Base-by-base conservation (phyloP, 2,888 invertebrate species). In the Troides oblongomaculatus region DNA sequence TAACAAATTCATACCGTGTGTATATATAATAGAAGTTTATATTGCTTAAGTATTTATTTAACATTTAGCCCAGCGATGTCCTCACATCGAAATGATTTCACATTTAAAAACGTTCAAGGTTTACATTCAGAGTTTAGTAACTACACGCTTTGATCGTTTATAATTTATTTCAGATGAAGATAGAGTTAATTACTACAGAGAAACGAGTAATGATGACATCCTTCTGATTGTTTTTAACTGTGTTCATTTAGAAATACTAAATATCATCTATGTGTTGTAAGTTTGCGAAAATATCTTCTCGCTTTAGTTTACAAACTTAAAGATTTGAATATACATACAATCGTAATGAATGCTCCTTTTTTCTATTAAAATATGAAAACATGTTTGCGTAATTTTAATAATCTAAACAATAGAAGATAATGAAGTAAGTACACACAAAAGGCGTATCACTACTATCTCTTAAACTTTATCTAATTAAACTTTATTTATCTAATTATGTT, bases 11-110 rank as follows among this genome's bases (percentile, higher is more conserved):
- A 1, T 10, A 39, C 39, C 39, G 39, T 39, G 39, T 8, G 39
- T 39, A 53, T 30, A 30, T 53, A 17, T 18, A 53, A 18, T 14
- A 18, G 18, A 2, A 64, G 39, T 39, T 59, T 1, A 58, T 59
- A 46, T 66, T 66, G n/a, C 66, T 53, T 50, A 66, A 50, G 50
- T 50, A 30, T 60, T n/a, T 53, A 56, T n/a, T 66, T 62, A 66
- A 56, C 53, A 61, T 62, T 66, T 66, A 66, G 60, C 4, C 50
- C 30, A 14, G 12, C 18, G 12, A 18, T 50, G 39, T 66, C 53
- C 53, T 56, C 53, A 61, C 56, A 66, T 56, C 8, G 23, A 23
- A 36, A 6, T 36, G 18, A 66, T 66, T 56, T 62, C 39, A 56
- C 43, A 61, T 61, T 61, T 56, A 36, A 66, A 61, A 50, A 66